phyloP scores from a whole-genome alignment of 1,140 invertebrate species.

The Pachypeltis micranthus region DNA sequence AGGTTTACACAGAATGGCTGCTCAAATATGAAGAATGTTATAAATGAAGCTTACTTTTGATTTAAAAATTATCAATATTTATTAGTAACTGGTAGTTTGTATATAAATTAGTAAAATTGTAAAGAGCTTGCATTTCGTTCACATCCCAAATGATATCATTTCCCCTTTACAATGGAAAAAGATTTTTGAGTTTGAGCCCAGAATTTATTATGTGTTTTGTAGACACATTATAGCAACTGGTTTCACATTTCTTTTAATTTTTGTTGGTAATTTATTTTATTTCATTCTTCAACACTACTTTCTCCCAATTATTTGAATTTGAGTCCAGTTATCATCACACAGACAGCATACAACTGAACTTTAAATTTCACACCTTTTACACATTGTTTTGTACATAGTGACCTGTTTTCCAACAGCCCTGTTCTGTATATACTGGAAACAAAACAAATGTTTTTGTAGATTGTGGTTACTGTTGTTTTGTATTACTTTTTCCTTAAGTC shows the following conservation, averaged over 20 bases:
- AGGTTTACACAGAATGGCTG: conserved; percentile 24
- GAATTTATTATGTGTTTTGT: neutral
- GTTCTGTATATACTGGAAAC: neutral
- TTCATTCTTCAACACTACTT: neutral
- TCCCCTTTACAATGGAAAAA: neutral
- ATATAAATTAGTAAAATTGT: conserved; percentile 16
- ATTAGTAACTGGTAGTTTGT: conserved; percentile 18
- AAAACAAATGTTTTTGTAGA: neutral
- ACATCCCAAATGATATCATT: conserved; percentile 15
- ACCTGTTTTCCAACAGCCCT: neutral
- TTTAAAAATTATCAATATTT: conserved; percentile 16
- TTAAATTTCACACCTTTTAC: too few species aligned
- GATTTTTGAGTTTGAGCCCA: neutral
- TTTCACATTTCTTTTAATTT: neutral
- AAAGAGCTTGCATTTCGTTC: conserved; percentile 16
- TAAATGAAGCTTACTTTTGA: conserved; percentile 16
- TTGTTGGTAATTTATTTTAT: neutral
- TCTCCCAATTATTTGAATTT: neutral
- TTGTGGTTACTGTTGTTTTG: neutral
- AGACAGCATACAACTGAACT: too few species aligned
- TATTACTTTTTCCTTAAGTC: conserved; percentile 5
- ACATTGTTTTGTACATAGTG: neutral
- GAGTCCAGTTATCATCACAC: neutral
- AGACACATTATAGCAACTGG: neutral
- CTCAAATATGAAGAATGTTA: conserved; percentile 16